Evolutionary conservation across 2,113 vertebrate genomes (phyloP).

Genomic region (Datnioides undecimradiatus): DNA sequence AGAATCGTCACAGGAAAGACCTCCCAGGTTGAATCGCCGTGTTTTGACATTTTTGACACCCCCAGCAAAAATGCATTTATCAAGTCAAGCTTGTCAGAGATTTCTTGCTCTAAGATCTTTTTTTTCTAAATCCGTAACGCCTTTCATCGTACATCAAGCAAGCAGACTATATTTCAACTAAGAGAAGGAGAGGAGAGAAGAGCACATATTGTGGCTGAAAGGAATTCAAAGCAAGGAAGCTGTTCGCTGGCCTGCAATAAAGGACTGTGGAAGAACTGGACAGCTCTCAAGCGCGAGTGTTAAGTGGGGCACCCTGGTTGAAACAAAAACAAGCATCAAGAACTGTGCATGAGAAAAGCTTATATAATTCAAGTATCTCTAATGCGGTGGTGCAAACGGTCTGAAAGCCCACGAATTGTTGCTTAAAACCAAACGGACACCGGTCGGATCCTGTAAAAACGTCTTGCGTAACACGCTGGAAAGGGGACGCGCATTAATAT

Average conservation of each 20-base stretch:
- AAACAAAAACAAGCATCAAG: neutral
- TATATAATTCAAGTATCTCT: neutral
- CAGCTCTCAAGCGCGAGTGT: neutral
- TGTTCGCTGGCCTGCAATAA: neutral
- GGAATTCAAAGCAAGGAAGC: constrained; percentile 5
- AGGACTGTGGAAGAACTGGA: neutral
- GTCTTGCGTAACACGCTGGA: neutral
- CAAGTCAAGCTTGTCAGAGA: neutral
- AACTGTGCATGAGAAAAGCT: neutral
- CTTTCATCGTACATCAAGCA: neutral
- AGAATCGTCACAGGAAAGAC: neutral
- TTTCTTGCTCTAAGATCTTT: neutral
- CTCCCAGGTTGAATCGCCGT: neutral
- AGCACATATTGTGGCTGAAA: neutral
- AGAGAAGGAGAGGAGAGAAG: neutral
- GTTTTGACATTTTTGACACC: neutral
- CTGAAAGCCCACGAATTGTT: neutral
- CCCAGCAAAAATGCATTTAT: neutral
- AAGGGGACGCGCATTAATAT: constrained; percentile 13
- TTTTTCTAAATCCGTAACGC: neutral
- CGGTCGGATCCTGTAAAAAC: neutral
- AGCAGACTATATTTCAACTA: neutral
- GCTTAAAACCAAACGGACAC: neutral
- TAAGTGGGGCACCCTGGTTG: neutral
- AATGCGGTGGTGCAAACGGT: neutral